Base-by-base conservation (phyloP, 2,797 vertebrate species). In the Varecia variegata region DNA sequence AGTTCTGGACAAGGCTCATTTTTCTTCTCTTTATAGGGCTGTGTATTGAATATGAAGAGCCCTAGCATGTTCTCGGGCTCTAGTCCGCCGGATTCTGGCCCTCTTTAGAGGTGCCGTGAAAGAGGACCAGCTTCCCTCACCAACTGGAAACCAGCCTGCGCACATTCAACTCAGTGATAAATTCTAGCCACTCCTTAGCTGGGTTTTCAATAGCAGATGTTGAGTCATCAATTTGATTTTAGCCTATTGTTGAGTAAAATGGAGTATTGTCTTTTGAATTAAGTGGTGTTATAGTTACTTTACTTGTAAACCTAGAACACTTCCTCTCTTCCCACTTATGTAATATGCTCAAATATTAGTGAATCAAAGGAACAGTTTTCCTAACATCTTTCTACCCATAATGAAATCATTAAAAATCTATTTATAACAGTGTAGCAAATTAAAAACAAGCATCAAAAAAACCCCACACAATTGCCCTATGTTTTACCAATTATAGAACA, bases 1-100 rank as follows among this genome's bases (percentile, higher is more conserved):
- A 98, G 97, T 98, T 98, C 97, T 98, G 97, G 98, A 98, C 98
- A 98, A 98, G 98, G 97, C 98, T 99, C 98, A 98, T 99, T 99
- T 99, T 98, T 99, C 99, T 98, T 98, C 96, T 97, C 97, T 98
- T 98, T 98, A 98, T 97, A 98, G 89, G 98, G 94, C 94, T 98
- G 88, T 83, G 97, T 97, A 98, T 98, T 98, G 98, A 98, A 98
- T 98, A 98, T 97, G 98, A 99, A 98, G 98, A 70, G 82, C 96
- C 6, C 47, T 11, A 0, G 95, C 88, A 17, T 90, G 97, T 97
- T 98, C 97, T 92, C 60, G n/a, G 94, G 97, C 97, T 97, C 97
- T 93, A 50, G 97, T 97, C 90, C 1, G 7, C 58, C 21, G 0
- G 38, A 76, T 97, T 96, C 96, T 91, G 90, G 95, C 93, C 94